phyloP scores from a whole-genome alignment of 2,113 vertebrate species.

The Aegithalos caudatus region DNA sequence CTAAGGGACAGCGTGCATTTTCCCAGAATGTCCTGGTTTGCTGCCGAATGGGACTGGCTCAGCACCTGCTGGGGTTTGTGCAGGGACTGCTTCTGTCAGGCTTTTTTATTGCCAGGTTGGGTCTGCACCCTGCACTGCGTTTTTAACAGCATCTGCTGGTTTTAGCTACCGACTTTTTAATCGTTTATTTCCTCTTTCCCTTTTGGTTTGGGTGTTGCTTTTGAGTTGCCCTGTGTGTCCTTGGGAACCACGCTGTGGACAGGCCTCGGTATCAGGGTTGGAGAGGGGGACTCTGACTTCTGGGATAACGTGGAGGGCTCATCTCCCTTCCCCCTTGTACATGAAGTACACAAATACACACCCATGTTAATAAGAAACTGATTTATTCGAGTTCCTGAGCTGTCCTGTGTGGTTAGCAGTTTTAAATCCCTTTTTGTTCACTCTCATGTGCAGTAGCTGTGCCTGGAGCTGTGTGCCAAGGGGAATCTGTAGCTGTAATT shows the following conservation, averaged over 20 bases:
- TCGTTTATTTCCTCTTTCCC: constrained; percentile 25
- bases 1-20: constrained; percentile 64
- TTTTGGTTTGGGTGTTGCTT: constrained; percentile 50
- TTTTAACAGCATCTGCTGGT: constrained; percentile 49
- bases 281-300: not conserved
- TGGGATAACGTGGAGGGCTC: not conserved
- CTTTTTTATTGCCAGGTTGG: constrained; percentile 23
- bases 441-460: constrained; percentile 32
- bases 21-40: constrained; percentile 26
- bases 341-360: not conserved
- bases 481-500: constrained; percentile 3
- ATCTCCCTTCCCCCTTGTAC: not conserved
- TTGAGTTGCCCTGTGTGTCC: not conserved
- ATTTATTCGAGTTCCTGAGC: not conserved
- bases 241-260: constrained; percentile 17
- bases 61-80: constrained; percentile 5
- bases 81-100: not conserved
- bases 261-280: not conserved
- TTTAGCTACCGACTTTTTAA: constrained; percentile 44
- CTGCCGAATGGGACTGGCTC: constrained; percentile 5
- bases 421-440: constrained; percentile 19
- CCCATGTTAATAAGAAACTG: not conserved
- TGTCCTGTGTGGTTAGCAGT: constrained; percentile 20
- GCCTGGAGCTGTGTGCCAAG: constrained; percentile 63
- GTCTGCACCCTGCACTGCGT: constrained; percentile 1